phyloP scores from a whole-genome alignment of 1,140 invertebrate species.

The Drosophila pectinifera region DNA sequence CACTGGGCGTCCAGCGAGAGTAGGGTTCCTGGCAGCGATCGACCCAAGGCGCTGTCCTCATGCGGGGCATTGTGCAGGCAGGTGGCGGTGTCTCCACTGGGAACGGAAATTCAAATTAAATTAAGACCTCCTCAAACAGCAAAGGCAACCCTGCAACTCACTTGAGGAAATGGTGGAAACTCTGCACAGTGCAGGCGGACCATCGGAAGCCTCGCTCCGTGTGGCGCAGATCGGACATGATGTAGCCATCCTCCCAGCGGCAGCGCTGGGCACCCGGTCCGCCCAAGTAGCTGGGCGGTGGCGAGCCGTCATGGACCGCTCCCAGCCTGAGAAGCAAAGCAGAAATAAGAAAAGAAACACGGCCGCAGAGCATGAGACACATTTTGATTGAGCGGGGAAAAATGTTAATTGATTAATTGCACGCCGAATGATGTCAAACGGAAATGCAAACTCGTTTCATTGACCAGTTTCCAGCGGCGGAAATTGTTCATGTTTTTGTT shows the following conservation, averaged over 20 bases:
- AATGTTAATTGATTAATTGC: conserved; percentile 78
- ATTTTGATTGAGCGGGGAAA: conserved; percentile 55
- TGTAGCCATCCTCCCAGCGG: conserved; percentile 97
- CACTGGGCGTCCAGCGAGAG: conserved; percentile 96
- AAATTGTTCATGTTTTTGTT: conserved; percentile 50
- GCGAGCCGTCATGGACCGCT: conserved; percentile 97
- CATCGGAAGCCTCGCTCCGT: conserved; percentile 97
- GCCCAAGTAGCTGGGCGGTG: conserved; percentile 96
- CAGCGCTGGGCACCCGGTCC: conserved; percentile 98
- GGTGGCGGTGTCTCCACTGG: conserved; percentile 96
- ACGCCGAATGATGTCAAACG: conserved; percentile 72
- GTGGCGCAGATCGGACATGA: conserved; percentile 97
- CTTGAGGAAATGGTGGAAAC: conserved; percentile 98
- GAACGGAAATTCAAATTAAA: conserved; percentile 50
- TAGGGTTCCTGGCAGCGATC: conserved; percentile 95
- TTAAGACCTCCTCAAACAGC: not conserved
- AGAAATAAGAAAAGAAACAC: not conserved
- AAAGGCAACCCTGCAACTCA: conserved; percentile 85
- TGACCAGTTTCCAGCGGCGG: conserved; percentile 58
- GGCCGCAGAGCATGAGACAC: conserved; percentile 8
- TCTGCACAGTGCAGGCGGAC: conserved; percentile 96
- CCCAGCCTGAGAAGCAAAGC: conserved; percentile 91
- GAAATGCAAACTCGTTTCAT: conserved; percentile 72
- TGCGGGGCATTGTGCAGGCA: conserved; percentile 97
- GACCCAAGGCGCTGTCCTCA: conserved; percentile 94